Evolutionary conservation across 2,888 invertebrate genomes (phyloP), one percentile per base, ranked within the genome.

Genomic region (Penaeus monodon): DNA sequence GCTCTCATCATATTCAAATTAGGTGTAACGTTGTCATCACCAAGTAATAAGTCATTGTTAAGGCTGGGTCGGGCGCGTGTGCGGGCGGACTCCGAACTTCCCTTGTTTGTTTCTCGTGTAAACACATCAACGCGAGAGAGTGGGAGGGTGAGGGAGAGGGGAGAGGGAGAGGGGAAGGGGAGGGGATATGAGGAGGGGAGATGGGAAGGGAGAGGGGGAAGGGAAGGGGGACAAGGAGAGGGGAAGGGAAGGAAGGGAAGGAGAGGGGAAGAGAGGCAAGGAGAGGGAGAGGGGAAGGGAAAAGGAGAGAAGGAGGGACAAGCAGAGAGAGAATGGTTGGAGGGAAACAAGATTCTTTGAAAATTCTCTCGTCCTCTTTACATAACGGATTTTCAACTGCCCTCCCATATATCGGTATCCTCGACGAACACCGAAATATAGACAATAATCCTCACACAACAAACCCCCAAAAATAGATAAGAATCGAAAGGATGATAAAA

Each of bases 1-100:
- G 33, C 49, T n/a, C 63, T 64, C 84, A 84, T 84, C 84, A 78
- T 84, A 84, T 84, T 84, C 84, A 77, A 84, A 84, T 84, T 84
- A 84, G 84, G 44, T 68, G 84, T 84, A 84, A 49, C 49, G 22
- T 44, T 84, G 84, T 84, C 84, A 44, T 77, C 84, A 44, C 77
- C 24, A 24, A n/a, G 76, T 84, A 63, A 77, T 78, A 84, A 84
- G 65, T 84, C 84, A 44, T 66, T 64, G 77, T 77, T 27, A 44
- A 3, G 81, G 38, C 38, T 6, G 49, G 29, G 57, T 44, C 70
- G 70, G 57, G 14, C 27, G 49, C 27, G 14, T 49, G 49, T n/a
- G 57, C 81, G 70, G 44, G 8, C 10, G 44, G 44, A 44, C 44
- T 44, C 44, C 0, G 10, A 44, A 44, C 44, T 57, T 76, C 76